phyloP scores from a whole-genome alignment of 2,888 invertebrate genomes.

The Drosophila meridionalis region DNA sequence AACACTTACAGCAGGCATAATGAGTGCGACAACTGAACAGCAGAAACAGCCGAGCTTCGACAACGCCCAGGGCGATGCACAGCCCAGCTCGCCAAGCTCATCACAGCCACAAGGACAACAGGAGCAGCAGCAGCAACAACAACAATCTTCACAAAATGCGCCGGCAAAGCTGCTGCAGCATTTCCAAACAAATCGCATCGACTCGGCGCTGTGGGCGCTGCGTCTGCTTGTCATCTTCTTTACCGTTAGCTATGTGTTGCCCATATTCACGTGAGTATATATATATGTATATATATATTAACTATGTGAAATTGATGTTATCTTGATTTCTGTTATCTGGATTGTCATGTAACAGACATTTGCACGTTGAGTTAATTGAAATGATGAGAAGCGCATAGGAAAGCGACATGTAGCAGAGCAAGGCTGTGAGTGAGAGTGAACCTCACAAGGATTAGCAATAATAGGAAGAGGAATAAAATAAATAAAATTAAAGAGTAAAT shows the following conservation, averaged over 20 bases:
- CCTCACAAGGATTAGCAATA: not conserved
- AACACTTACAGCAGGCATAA: constrained; percentile 32
- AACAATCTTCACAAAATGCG: constrained; percentile 65
- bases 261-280: constrained; percentile 92
- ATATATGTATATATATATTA: not conserved
- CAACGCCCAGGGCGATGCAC: constrained; percentile 54
- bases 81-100: constrained; percentile 27
- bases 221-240: constrained; percentile 93
- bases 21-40: constrained; percentile 75
- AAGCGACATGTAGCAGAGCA: not conserved
- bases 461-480: not conserved
- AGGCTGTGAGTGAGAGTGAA: not conserved
- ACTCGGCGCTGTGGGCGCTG: constrained; percentile 94
- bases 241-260: constrained; percentile 93
- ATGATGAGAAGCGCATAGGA: not conserved
- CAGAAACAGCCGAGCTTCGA: constrained; percentile 49
- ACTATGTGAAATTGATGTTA: not conserved
- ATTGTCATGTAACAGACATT: not conserved
- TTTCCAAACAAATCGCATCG: constrained; percentile 92
- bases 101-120: constrained; percentile 41
- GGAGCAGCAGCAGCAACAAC: constrained; percentile 52
- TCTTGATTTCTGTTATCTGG: not conserved
- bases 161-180: constrained; percentile 88
- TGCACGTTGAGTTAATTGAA: not conserved
- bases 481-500: not conserved